Evolutionary conservation across 1,140 invertebrate genomes (phyloP), one percentile per base, ranked within the genome.

Genomic region (Drosophila pectinifera): DNA sequence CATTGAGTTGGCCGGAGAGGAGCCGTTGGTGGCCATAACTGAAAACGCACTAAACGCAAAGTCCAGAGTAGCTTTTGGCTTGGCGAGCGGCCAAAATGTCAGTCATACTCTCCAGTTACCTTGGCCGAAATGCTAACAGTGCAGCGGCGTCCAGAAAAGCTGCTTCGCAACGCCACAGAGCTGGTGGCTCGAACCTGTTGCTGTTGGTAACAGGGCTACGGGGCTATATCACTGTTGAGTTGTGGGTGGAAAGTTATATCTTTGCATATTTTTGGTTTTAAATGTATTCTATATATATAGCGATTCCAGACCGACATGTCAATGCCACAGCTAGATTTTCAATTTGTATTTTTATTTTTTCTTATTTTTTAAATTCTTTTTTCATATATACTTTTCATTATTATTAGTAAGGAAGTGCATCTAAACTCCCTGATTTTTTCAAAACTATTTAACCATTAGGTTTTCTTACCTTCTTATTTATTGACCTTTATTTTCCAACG

Each of bases 111-210:
- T 36, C 57, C 24, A 49, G 57, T 84, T 84, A 77, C 81, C 81
- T 84, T 84, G 81, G 81, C 81, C 81, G 81, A 78, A 86, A 84
- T 84, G 78, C 45, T 41, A 54, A 61, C 54, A 41, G 49, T 57
- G 67, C 20, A 46, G 18, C 26, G 54, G 41, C 10, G 49, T 18
- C 39, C 24, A 39, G 31, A 26, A 49, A 49, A 67, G 63, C 58
- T 45, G 11, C 10, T 14, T 6, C 20, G 18, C 20, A 20, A 57
- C 61, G 18, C 20, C 26, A 65, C 61, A 43, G 31, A 45, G 68
- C 14, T 62, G 43, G 43, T 22, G 36, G 70, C 31, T 34, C 7
- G 7, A 36, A 84, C 80, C 80, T 83, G 80, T 79, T 83, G 80
- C 73, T 63, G 56, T 53, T 14, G 18, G 18, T 56, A 36, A 41